Base-by-base conservation (phyloP, 1,140 invertebrate genomes). In the Tetragnatha versicolor region DNA sequence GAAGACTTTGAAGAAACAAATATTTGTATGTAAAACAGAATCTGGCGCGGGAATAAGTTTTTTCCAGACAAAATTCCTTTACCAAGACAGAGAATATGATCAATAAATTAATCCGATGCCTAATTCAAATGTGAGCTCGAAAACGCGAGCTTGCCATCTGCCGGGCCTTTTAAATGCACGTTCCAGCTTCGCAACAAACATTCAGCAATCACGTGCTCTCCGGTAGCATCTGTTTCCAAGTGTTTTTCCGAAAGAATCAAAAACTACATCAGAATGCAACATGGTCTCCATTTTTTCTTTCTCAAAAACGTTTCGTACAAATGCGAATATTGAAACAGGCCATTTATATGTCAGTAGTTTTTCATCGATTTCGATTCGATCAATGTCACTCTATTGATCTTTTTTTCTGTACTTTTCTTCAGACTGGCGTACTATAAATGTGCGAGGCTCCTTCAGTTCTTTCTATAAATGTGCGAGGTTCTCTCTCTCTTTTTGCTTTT, bases 351-450 rank as follows among this genome's bases (percentile, higher is more conserved):
- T 75, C 70, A 75, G 55, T 55, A 75, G 70, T 75, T 75, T 75
- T 61, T 63, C 58, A 75, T 75, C 70, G 70, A 75, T 75, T 75
- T 75, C 70, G 31, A 20, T 75, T 75, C 70, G 70, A 63, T 75
- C 70, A 75, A 75, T 75, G 70, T 75, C 70, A 75, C 55, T 75
- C 70, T 49, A 75, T 75, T 75, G 70, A 75, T 75, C 70, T 75
- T 60, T 75, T 35, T 75, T 58, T 70, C 35, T 58, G 25, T 58
- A 58, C 69, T 42, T 58, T 66, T n/a, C n/a, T 63, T 63, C 58
- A 75, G 70, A 49, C 31, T 63, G 17, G 55, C 39, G 55, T n/a
- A 75, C 55, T 75, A 60, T 75, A 75, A 75, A 75, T 75, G 70
- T 63, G 55, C 27, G 42, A 61, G 25, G 39, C 5, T 53, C 25